Evolutionary conservation across 30 jellyfish, hydroid and myxozoan species (phyloP).

Genomic region (Mastigias papua): DNA sequence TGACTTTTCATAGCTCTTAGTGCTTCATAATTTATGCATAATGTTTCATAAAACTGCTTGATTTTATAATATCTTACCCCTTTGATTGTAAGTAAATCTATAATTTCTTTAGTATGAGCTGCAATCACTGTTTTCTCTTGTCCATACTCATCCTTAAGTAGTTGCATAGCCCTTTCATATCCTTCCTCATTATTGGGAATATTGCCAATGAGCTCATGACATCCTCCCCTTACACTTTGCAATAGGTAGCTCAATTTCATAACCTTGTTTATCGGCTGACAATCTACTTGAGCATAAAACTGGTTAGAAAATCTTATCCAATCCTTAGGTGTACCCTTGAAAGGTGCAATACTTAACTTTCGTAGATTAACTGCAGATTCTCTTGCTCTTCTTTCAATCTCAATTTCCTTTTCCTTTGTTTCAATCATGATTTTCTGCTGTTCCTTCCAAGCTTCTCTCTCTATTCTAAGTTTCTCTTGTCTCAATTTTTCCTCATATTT

Average conservation of each 20-base stretch:
- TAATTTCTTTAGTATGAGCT: constrained; percentile 57
- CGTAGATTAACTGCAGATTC: constrained; percentile 28
- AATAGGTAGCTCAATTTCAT: constrained; percentile 29
- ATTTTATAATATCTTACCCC: constrained; percentile 32
- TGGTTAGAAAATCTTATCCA: constrained; percentile 52
- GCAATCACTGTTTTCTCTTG: constrained; percentile 57
- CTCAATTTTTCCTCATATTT: constrained; percentile 12
- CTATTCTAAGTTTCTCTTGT: constrained; percentile 35
- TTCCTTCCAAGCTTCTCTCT: constrained; percentile 52
- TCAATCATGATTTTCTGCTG: constrained; percentile 39
- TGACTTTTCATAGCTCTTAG: constrained; percentile 49
- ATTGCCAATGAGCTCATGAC: constrained; percentile 51
- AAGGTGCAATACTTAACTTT: constrained; percentile 63
- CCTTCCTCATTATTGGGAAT: constrained; percentile 59
- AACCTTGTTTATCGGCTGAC: constrained; percentile 45
- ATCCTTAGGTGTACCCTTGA: constrained; percentile 62
- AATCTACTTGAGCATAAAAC: constrained; percentile 46
- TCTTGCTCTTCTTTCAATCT: constrained; percentile 51
- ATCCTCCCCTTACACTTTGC: constrained; percentile 33
- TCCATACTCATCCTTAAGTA: constrained; percentile 48
- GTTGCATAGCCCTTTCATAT: constrained; percentile 59
- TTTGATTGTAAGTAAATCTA: constrained; percentile 20
- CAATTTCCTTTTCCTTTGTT: constrained; percentile 55
- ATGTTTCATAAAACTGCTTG: constrained; percentile 47
- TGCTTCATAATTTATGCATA: constrained; percentile 58